Conservation (phyloP, 2,113 vertebrate species). For the Illadopsis cleaveri region DNA sequence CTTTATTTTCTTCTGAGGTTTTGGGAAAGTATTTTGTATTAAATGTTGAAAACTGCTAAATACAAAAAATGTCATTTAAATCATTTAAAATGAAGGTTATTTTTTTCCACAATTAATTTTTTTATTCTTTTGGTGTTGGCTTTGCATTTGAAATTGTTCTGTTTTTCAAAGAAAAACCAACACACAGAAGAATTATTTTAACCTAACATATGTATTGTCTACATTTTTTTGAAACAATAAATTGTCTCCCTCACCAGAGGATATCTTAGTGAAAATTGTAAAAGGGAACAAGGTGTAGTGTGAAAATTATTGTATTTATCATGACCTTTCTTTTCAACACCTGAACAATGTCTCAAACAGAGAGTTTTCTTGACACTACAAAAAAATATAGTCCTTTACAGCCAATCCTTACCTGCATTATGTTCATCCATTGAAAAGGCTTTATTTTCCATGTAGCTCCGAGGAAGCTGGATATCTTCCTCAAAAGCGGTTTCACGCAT, state of each 20-base stretch:
- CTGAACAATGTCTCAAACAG: not conserved
- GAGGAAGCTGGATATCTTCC: conserved; percentile 91
- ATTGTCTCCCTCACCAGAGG: not conserved
- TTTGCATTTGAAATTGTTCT: not conserved
- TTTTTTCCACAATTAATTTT: not conserved
- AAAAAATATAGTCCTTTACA: not conserved
- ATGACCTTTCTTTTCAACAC: not conserved
- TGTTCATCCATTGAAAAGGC: conserved; percentile 93
- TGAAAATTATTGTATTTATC: not conserved
- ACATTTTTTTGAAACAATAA: not conserved
- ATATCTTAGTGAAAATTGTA: not conserved
- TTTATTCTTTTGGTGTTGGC: not conserved
- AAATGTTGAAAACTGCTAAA: not conserved
- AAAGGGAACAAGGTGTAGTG: not conserved
- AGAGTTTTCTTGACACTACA: not conserved
- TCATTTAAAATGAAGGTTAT: not conserved
- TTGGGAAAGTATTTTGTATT: not conserved
- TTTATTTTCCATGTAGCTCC: conserved; percentile 96
- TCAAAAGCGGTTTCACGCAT: conserved; percentile 96
- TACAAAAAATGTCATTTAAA: not conserved
- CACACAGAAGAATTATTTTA: not conserved
- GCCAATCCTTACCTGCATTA: conserved; percentile 83
- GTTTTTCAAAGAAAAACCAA: not conserved
- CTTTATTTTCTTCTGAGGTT: not conserved
- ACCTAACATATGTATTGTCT: not conserved